Percentiles rank a stretch among this genome's conserved stretches.
Evolutionary conservation across 2,113 vertebrate species (phyloP).

Genomic region (Lamprotornis superbus): DNA sequence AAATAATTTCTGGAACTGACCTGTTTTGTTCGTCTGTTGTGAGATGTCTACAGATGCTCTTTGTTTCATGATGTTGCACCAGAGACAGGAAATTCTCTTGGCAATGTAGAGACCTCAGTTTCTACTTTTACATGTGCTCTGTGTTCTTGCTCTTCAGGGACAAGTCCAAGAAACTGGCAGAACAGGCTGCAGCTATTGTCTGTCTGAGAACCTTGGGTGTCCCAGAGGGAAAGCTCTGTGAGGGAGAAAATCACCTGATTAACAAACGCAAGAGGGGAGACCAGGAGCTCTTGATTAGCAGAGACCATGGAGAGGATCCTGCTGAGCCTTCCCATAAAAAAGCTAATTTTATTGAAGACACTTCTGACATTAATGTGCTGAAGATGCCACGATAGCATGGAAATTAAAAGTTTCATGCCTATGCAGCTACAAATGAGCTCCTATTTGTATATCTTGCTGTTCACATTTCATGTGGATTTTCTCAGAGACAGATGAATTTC

Average conservation of each 20-base stretch:
- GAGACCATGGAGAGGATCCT: conserved; percentile 35
- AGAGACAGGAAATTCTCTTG: neutral
- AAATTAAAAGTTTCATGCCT: neutral
- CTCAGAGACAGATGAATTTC: neutral
- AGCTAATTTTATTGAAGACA: conserved; percentile 56
- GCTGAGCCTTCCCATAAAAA: conserved; percentile 69
- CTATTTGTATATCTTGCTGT: neutral
- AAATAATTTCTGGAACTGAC: neutral
- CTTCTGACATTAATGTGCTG: neutral
- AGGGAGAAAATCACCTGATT: conserved; percentile 75
- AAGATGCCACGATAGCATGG: conserved; percentile 21
- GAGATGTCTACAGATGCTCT: neutral
- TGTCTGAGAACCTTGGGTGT: conserved; percentile 85
- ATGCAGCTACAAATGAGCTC: neutral
- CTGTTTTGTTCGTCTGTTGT: neutral
- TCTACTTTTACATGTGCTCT: neutral
- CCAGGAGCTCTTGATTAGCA: conserved; percentile 28
- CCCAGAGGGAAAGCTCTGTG: conserved; percentile 83
- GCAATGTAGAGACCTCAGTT: neutral
- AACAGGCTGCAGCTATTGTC: conserved; percentile 91
- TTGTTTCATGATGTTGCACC: conserved; percentile 1
- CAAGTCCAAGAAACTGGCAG: conserved; percentile 95
- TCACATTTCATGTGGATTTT: neutral
- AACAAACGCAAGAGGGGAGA: conserved; percentile 88
- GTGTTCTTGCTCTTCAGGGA: conserved; percentile 80